These are phyloP conservation scores for Sebastes oblongus DNA, from an alignment of 2,797 vertebrate species.

Conservation along the genomic window DNA sequence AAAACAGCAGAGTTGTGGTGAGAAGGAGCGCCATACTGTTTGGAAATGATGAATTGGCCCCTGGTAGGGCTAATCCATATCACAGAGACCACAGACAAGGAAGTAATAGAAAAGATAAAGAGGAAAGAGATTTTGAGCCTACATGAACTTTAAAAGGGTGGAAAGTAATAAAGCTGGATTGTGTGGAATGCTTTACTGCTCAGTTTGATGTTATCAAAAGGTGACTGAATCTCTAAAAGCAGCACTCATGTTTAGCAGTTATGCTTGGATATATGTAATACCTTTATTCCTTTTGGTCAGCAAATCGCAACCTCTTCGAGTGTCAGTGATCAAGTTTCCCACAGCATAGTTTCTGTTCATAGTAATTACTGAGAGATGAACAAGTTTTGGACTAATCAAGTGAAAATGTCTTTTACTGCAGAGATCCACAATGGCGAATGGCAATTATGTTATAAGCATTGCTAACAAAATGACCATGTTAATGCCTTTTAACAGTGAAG, in stretches of 20 bases:
- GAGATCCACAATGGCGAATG: not conserved
- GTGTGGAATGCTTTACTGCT: not conserved
- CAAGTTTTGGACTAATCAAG: not conserved
- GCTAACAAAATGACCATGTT: not conserved
- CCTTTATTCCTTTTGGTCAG: not conserved
- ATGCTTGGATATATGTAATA: not conserved
- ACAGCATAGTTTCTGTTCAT: not conserved
- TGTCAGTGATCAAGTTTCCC: not conserved
- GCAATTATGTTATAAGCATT: not conserved
- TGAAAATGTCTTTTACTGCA: not conserved
- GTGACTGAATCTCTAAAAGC: not conserved
- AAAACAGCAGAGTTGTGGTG: not conserved
- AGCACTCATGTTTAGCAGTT: not conserved
- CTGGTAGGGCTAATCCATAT: slow-evolving; percentile 20
- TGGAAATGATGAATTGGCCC: slow-evolving; percentile 17
- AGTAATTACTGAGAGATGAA: not conserved
- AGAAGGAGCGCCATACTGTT: not conserved
- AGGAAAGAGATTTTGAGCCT: not conserved
- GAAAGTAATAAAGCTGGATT: not conserved
- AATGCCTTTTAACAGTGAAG: not conserved
- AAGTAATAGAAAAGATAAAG: slow-evolving; percentile 39
- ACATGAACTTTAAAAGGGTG: not conserved
- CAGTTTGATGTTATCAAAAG: not conserved
- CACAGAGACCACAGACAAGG: slow-evolving; percentile 3
- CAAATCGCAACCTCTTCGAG: not conserved